phyloP scores from a whole-genome alignment of 2,888 invertebrate species.

The Rambutsinella grinnellia region DNA sequence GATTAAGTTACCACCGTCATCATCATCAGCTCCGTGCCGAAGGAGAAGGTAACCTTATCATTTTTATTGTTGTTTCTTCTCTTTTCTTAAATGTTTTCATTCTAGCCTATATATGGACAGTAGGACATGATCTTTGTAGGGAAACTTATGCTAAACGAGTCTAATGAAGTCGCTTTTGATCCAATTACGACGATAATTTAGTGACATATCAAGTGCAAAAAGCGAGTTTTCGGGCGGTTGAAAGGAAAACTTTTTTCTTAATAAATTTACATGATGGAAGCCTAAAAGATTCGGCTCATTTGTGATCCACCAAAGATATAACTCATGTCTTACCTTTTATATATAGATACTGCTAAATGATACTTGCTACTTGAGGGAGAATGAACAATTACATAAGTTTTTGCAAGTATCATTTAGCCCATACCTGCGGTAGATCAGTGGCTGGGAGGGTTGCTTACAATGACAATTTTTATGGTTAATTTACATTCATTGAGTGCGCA shows the following conservation, averaged over 20 bases:
- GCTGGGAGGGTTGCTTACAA: slow-evolving; percentile 29
- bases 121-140: slow-evolving; percentile 5
- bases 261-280: slow-evolving; percentile 32
- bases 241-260: slow-evolving; percentile 5
- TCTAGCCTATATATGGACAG: slow-evolving; percentile 24
- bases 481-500: slow-evolving; percentile 23
- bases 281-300: slow-evolving; percentile 39
- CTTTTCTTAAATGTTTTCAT: no score
- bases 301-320: slow-evolving; percentile 21
- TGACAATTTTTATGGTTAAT: slow-evolving; percentile 26
- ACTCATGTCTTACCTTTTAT: slow-evolving; percentile 27
- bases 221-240: slow-evolving; percentile 10
- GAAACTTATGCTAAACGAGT: slow-evolving; percentile 24
- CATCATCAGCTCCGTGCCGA: neutral
- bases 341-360: neutral
- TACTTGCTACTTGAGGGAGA: slow-evolving; percentile 1
- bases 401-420: no score
- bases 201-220: slow-evolving; percentile 29
- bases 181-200: slow-evolving; percentile 48
- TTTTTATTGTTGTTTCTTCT: neutral
- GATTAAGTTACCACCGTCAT: slow-evolving; percentile 33
- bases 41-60: slow-evolving; percentile 8
- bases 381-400: no score
- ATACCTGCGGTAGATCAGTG: slow-evolving; percentile 40
- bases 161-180: slow-evolving; percentile 44